A percentile compares a stretch with the other conserved stretches of the same genome.
Conservation (phyloP, 2,797 vertebrate species). For the Lithobates sylvaticus region DNA sequence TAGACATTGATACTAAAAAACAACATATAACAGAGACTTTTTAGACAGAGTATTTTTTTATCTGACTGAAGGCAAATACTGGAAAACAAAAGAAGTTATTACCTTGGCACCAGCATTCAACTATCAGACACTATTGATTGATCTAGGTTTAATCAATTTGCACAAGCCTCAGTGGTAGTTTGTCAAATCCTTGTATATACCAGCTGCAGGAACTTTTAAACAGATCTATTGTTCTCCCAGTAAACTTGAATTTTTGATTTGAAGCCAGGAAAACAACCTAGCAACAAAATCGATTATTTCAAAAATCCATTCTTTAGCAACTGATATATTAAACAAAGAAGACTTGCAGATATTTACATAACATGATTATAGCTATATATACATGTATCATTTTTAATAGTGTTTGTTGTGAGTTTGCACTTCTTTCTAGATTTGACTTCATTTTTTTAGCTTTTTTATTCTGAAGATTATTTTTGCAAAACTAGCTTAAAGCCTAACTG, state of each 20-base stretch:
- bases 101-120: slow-evolving; percentile 41
- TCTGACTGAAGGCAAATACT: slow-evolving; percentile 8
- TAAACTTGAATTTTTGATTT: slow-evolving; percentile 34
- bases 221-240: slow-evolving; percentile 48
- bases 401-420: background rate
- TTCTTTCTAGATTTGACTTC: too few species aligned
- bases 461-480: too few species aligned
- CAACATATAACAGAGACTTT: too few species aligned
- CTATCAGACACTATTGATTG: slow-evolving; percentile 52
- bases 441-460: too few species aligned
- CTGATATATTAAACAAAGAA: background rate
- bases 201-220: slow-evolving; percentile 48
- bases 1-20: too few species aligned
- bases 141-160: slow-evolving; percentile 55
- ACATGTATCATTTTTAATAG: background rate
- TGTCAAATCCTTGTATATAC: slow-evolving; percentile 43
- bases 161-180: slow-evolving; percentile 44
- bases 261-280: slow-evolving; percentile 26
- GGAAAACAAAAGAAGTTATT: slow-evolving; percentile 38
- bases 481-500: too few species aligned
- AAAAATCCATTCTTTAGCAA: slow-evolving; percentile 19
- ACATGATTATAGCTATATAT: background rate
- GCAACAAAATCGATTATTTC: background rate
- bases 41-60: background rate
- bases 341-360: background rate